Percentiles rank a stretch among this genome's conserved stretches.
Evolutionary conservation across 1,140 invertebrate species (phyloP).

Genomic region (Andricus grossulariae): DNA sequence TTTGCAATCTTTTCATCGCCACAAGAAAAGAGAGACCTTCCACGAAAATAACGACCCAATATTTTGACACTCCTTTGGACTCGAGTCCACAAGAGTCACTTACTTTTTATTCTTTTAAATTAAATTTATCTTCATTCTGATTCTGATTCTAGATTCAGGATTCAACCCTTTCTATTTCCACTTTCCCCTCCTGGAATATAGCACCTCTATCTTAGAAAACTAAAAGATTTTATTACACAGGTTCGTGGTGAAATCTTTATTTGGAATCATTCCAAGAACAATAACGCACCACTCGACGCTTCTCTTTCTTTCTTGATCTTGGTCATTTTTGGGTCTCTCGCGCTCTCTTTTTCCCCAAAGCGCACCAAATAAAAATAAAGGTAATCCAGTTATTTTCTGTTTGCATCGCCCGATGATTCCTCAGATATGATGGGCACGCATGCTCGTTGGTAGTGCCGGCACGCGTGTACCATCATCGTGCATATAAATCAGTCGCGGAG

Average conservation of each 20-base stretch:
- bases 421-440: slow-evolving; percentile 66
- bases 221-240: slow-evolving; percentile 73
- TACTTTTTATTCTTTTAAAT: not conserved
- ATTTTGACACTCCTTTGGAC: too few species aligned
- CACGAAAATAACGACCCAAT: too few species aligned
- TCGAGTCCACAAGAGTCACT: too few species aligned
- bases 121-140: not conserved
- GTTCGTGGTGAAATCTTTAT: slow-evolving; percentile 75
- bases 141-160: not conserved
- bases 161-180: not conserved
- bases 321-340: slow-evolving; percentile 15
- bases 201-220: slow-evolving; percentile 45
- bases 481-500: slow-evolving; percentile 73
- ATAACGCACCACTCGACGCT: slow-evolving; percentile 66
- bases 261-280: slow-evolving; percentile 77
- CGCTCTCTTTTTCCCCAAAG: slow-evolving; percentile 52
- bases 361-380: slow-evolving; percentile 71
- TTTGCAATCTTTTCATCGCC: too few species aligned
- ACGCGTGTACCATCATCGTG: slow-evolving; percentile 73
- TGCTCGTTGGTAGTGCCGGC: slow-evolving; percentile 72
- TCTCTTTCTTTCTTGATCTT: slow-evolving; percentile 36
- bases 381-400: slow-evolving; percentile 76
- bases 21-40: too few species aligned
- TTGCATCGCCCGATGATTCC: slow-evolving; percentile 70
- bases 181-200: not conserved